Conservation (phyloP, 2,888 invertebrate species). For the Megalurothrips usitatus region DNA sequence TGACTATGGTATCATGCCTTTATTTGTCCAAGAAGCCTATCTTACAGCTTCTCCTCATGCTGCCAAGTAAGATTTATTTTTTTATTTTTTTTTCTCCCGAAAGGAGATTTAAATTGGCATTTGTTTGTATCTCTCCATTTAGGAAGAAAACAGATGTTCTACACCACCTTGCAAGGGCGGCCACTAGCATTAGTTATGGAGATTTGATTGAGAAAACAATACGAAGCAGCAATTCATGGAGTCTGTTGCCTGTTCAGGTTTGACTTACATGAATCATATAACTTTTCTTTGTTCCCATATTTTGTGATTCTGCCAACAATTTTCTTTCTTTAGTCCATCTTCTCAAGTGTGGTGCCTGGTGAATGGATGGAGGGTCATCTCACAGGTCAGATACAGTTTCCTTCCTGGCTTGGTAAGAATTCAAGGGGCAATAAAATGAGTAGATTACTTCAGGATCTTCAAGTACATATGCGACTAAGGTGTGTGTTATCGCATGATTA, state of each 20-base stretch:
- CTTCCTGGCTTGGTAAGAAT: slow-evolving; percentile 94
- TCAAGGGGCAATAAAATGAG: slow-evolving; percentile 77
- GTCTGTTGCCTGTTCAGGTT: slow-evolving; percentile 67
- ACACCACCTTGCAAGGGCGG: slow-evolving; percentile 68
- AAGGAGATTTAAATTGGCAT: background rate
- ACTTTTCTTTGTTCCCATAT: slow-evolving; percentile 9
- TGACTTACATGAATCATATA: slow-evolving; percentile 2
- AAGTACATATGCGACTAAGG: slow-evolving; percentile 79
- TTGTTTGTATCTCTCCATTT: slow-evolving; percentile 43
- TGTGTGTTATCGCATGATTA: slow-evolving; percentile 44
- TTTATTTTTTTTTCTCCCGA: slow-evolving; percentile 4
- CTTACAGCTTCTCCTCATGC: slow-evolving; percentile 70
- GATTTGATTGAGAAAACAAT: slow-evolving; percentile 82
- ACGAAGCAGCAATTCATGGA: slow-evolving; percentile 77
- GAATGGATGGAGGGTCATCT: slow-evolving; percentile 76
- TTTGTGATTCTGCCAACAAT: background rate
- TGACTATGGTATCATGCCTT: slow-evolving; percentile 92
- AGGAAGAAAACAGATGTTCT: slow-evolving; percentile 53
- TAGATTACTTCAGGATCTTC: slow-evolving; percentile 75
- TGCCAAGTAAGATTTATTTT: slow-evolving; percentile 55
- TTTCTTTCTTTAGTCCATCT: slow-evolving; percentile 65
- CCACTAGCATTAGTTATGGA: slow-evolving; percentile 79
- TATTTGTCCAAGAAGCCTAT: slow-evolving; percentile 99
- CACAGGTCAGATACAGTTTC: slow-evolving; percentile 79
- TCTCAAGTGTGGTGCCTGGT: slow-evolving; percentile 87